Evolutionary conservation across 2,888 invertebrate genomes (phyloP), one percentile per base, ranked within the genome.

Genomic region (Nebria brevicollis): DNA sequence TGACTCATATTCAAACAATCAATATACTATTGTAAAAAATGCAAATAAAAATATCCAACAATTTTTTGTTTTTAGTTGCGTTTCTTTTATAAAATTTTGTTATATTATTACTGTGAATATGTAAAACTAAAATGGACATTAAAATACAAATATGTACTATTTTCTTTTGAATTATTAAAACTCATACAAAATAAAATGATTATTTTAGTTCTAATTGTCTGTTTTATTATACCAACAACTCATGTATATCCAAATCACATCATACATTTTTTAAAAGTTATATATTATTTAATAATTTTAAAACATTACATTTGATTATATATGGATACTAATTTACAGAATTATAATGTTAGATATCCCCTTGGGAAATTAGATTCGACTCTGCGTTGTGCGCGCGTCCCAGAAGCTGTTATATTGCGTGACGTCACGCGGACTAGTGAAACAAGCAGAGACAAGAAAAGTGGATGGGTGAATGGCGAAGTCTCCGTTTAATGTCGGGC

Each of bases 101-200:
- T 70, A 34, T 70, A 70, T 65, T 73, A 20, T 75, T 43, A 13
- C 72, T 79, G 79, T 79, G 79, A 79, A 79, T 79, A 79, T 75
- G 68, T 74, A 68, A 79, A 75, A 75, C 43, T 41, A 43, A 73
- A 41, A 41, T 41, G 41, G n/a, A 41, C 41, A 66, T 75, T 79
- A 41, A 42, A 79, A 75, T 70, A 70, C 25, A 70, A 66, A 25
- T 5, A 79, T 79, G 75, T 79, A 79, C 79, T 79, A 74, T 79
- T 79, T 79, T 72, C 72, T 79, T 79, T 70, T 70, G 70, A 70
- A 66, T 68, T 68, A 75, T 43, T 79, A 75, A 75, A 75, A 68
- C 68, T 42, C 75, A 79, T 75, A 79, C 75, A 72, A 79, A 79
- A 75, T 75, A 79, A 79, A 79, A 74, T 78, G 75, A 79, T 74